Evolutionary conservation across 2,888 invertebrate species (phyloP), one percentile per base, ranked within the genome.

Genomic region (Erebia aethiops): DNA sequence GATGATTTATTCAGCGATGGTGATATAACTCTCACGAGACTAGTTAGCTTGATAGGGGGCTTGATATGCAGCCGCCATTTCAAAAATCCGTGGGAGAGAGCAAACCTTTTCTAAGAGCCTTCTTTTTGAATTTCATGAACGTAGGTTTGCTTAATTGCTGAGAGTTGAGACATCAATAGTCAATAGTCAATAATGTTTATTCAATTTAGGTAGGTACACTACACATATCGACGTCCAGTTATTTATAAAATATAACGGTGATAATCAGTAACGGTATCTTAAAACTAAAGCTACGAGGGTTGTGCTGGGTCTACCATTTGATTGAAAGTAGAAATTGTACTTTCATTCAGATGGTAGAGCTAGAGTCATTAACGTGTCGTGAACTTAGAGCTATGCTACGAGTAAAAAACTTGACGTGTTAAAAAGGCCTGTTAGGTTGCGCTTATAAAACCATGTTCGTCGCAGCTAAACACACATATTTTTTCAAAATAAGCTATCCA

Each of bases 1-100:
- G 87, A 88, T 90, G 88, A 89, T 89, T 82, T 87, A 87, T 85
- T 71, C 80, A 77, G 81, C 81, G 80, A 84, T 78, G 63, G 74
- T 67, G 63, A 70, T 63, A 71, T 76, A 70, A 71, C 70, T 78
- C 79, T 78, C 79, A 74, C 18, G 80, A 76, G 80, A 72, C 73
- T 75, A 43, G 65, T 74, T 72, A 64, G 58, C 46, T 35, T 10
- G 58, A 61, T 57, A 51, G 61, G 13, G 63, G 13, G 54, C 49
- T n/a, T n/a, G n/a, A 18, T n/a, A 14, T 56, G 43, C 61, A 60
- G 60, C 57, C 49, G 54, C 52, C 57, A 58, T 65, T 70, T 26
- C 26, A 43, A 54, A 63, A n/a, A 43, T 51, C 61, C 71, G 73
- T 71, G 71, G 69, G 69, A 73, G 72, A 71, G n/a, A n/a, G n/a